Evolutionary conservation across 2,888 invertebrate genomes (phyloP).

Genomic region (Galerucella pusilla): DNA sequence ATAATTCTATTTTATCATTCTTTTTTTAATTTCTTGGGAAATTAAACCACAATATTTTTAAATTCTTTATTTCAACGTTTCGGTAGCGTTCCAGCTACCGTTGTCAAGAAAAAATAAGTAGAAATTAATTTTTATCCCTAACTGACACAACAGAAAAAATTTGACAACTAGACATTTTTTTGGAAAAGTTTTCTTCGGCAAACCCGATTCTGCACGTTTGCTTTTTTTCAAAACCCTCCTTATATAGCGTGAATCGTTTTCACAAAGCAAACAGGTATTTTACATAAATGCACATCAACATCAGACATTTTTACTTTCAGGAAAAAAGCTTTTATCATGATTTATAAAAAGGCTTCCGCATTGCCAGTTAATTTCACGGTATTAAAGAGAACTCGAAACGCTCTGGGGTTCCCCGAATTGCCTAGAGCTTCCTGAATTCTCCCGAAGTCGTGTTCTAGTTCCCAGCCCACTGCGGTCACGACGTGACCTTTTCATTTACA

Average conservation of each 20-base stretch:
- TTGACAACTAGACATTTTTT: too few relatives aligned
- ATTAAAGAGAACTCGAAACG: constrained; percentile 50
- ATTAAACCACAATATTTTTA: too few relatives aligned
- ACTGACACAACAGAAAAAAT: too few relatives aligned
- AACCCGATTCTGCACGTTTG: constrained; percentile 9
- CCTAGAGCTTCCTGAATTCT: constrained; percentile 53
- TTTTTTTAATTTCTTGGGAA: too few relatives aligned
- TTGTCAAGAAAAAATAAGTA: too few relatives aligned
- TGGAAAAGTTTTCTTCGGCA: background rate
- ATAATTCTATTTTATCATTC: too few relatives aligned
- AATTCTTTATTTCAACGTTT: too few relatives aligned
- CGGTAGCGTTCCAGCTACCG: too few relatives aligned
- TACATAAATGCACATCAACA: constrained; percentile 34
- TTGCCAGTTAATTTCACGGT: constrained; percentile 58
- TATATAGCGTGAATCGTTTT: constrained; percentile 33
- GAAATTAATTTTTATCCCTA: too few relatives aligned
- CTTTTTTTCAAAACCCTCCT: constrained; percentile 7
- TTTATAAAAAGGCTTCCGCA: constrained; percentile 55
- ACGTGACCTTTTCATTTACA: constrained; percentile 56
- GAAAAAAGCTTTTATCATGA: constrained; percentile 39
- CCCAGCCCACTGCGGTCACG: constrained; percentile 61
- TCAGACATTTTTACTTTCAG: constrained; percentile 31
- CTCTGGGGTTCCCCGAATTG: constrained; percentile 57
- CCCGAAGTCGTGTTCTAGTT: constrained; percentile 61
- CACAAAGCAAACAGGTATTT: constrained; percentile 37